A percentile compares a stretch with the other conserved stretches of the same genome.
Evolutionary conservation across 2,888 invertebrate species (phyloP).

Genomic region (Hydraecia micacea): DNA sequence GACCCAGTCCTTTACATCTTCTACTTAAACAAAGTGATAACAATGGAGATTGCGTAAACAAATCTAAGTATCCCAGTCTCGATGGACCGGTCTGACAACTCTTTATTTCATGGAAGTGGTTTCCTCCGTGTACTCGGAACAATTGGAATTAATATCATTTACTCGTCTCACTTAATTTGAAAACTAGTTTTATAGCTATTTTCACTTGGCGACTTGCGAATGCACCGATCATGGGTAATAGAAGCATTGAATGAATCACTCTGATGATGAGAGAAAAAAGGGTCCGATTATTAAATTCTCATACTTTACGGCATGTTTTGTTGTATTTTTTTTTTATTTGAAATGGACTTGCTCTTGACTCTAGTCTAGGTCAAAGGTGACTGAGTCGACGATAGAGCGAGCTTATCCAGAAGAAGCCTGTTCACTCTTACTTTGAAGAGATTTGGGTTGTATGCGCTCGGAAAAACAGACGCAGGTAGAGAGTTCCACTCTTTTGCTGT

Average conservation of each 20-base stretch:
- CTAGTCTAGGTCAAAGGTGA: no score
- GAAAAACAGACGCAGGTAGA: no score
- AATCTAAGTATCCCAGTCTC: slow-evolving; percentile 31
- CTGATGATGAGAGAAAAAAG: not conserved
- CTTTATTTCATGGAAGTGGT: slow-evolving; percentile 59
- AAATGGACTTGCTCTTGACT: no score
- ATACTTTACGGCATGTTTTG: not conserved
- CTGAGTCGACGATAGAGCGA: no score
- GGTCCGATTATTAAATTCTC: not conserved
- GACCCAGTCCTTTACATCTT: not conserved
- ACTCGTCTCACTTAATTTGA: slow-evolving; percentile 37
- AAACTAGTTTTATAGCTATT: slow-evolving; percentile 33
- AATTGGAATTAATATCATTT: slow-evolving; percentile 60
- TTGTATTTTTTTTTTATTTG: no score
- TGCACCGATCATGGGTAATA: not conserved
- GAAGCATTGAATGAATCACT: slow-evolving; percentile 12
- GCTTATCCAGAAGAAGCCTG: no score
- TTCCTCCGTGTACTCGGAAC: slow-evolving; percentile 48
- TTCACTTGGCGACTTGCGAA: slow-evolving; percentile 3
- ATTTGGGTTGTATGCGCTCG: no score
- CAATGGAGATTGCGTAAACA: slow-evolving; percentile 40
- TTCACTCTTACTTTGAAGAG: no score
- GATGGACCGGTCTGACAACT: slow-evolving; percentile 63
- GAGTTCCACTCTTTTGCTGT: no score
- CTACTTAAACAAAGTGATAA: not conserved